These are phyloP conservation scores for Chelonus insularis DNA, from an alignment of 1,140 invertebrate species.

Conservation along the genomic window DNA sequence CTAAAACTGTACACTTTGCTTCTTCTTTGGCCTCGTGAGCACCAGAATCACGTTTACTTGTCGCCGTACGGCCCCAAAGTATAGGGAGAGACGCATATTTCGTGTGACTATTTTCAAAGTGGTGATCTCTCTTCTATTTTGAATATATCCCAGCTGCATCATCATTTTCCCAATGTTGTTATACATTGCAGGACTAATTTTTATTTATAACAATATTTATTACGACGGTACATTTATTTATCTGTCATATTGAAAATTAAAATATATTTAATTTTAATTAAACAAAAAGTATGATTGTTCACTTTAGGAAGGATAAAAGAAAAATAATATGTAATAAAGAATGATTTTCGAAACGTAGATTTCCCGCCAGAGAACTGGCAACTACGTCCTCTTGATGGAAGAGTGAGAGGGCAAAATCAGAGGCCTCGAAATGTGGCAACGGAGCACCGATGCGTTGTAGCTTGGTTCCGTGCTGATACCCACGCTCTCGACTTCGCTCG, in stretches of 20 bases:
- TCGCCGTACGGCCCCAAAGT: constrained; percentile 6
- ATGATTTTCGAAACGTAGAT: constrained; percentile 55
- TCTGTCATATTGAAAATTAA: too few species aligned
- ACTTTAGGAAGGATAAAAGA: too few species aligned
- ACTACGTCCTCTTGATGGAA: constrained; percentile 35
- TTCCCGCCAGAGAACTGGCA: constrained; percentile 56
- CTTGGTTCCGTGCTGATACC: constrained; percentile 62
- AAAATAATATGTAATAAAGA: constrained; percentile 33
- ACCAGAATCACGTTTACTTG: constrained; percentile 19
- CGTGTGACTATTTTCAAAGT: constrained; percentile 49
- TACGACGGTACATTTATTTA: too few species aligned
- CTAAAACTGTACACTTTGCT: constrained; percentile 54
- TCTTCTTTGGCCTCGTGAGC: constrained; percentile 32
- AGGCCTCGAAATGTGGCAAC: constrained; percentile 59
- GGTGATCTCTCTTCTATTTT: constrained; percentile 44
- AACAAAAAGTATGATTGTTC: too few species aligned
- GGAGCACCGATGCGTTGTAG: constrained; percentile 51
- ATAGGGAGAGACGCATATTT: constrained; percentile 39
- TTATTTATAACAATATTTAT: constrained; percentile 23
- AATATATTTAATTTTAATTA: too few species aligned
- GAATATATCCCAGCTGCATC: constrained; percentile 35
- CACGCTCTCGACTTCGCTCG: constrained; percentile 53
- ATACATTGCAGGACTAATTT: constrained; percentile 4
- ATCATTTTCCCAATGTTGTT: constrained; percentile 2
- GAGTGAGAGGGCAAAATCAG: constrained; percentile 30